Percentiles rank a stretch among this genome's conserved stretches.
Conservation (phyloP, 2,797 vertebrate genomes). For the Peromyscus eremicus region DNA sequence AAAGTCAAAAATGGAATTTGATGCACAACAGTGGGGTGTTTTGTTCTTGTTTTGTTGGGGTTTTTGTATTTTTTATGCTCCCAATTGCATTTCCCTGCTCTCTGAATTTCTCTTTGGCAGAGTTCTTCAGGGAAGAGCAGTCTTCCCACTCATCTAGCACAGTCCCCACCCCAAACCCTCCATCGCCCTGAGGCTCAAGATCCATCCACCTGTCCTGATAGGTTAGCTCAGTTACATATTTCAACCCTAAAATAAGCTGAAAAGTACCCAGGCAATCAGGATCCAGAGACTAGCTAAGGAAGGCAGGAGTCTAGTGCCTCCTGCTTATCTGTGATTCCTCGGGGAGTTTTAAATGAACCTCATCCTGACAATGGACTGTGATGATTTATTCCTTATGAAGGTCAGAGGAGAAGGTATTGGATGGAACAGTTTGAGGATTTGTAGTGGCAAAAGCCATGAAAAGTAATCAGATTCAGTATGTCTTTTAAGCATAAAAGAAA, state of each 20-base stretch:
- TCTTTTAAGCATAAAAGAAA: neutral
- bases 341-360: neutral
- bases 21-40: neutral
- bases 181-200: neutral
- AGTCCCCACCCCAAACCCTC: neutral
- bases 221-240: neutral
- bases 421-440: neutral
- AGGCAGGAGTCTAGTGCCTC: neutral
- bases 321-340: neutral
- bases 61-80: too few species aligned
- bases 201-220: neutral
- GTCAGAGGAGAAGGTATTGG: neutral
- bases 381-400: neutral
- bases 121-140: neutral
- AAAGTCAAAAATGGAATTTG: neutral
- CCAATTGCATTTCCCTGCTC: neutral
- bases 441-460: neutral
- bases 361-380: neutral
- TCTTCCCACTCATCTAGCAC: neutral
- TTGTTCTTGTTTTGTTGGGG: too few species aligned
- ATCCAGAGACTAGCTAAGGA: neutral
- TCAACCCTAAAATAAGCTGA: neutral
- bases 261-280: neutral
- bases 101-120: neutral
- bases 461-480: neutral